Percentiles rank a stretch among this genome's conserved stretches.
These are phyloP conservation scores for Nannobrachium achirus DNA, from an alignment of 2,113 vertebrate genomes.

Conservation along the genomic window DNA sequence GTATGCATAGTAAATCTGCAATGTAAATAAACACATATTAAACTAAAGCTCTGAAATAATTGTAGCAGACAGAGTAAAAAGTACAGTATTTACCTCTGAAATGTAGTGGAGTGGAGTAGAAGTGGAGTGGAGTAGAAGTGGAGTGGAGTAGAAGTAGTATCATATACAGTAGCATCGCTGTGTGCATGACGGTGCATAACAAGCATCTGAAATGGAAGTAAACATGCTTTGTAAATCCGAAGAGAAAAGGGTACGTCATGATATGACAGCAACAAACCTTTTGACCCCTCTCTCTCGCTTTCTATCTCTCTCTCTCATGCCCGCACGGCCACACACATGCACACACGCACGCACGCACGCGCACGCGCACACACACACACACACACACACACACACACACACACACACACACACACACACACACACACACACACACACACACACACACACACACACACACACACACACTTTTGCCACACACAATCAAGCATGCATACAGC, in stretches of 20 bases:
- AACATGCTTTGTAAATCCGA: slow-evolving; percentile 29
- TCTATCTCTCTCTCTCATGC: neutral
- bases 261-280: slow-evolving; percentile 13
- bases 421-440: no score
- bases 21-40: no score
- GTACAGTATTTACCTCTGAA: no score
- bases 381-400: neutral
- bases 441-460: slow-evolving; percentile 11
- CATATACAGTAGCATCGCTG: no score
- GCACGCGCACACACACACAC: neutral
- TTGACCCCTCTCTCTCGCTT: slow-evolving; percentile 4
- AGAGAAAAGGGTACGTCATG: slow-evolving; percentile 19
- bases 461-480: slow-evolving; percentile 24
- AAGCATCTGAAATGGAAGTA: slow-evolving; percentile 7
- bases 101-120: no score
- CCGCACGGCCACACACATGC: neutral
- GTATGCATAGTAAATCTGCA: no score
- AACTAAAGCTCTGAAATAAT: no score
- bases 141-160: no score
- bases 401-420: neutral
- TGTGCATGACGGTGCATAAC: neutral
- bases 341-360: neutral
- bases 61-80: no score
- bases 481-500: slow-evolving; percentile 54
- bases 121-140: no score